These are phyloP conservation scores for Ochropacha duplaris DNA, from an alignment of 2,888 invertebrate species.

Conservation along the genomic window DNA sequence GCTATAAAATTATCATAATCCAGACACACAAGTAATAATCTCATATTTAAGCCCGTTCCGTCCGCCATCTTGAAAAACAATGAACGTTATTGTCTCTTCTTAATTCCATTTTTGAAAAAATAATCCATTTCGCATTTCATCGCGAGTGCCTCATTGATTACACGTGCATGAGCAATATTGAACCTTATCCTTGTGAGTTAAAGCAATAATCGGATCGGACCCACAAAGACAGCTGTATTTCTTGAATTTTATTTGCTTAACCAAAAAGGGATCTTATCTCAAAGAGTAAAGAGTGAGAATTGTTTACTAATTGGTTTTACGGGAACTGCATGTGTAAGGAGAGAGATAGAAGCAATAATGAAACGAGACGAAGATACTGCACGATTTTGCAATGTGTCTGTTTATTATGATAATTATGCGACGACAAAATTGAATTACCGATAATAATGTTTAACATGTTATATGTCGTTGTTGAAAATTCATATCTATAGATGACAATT, in stretches of 20 bases:
- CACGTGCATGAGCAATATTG: constrained; percentile 30
- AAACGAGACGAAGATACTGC: constrained; percentile 55
- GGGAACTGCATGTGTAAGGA: constrained; percentile 63
- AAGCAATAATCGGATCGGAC: constrained; percentile 38
- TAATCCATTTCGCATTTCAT: constrained; percentile 81
- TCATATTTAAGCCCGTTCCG: constrained; percentile 69
- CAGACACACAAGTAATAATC: constrained; percentile 70
- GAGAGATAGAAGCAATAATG: constrained; percentile 46
- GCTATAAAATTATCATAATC: constrained; percentile 75
- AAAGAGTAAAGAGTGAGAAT: constrained; percentile 51
- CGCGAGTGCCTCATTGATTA: constrained; percentile 72
- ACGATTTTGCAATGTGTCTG: constrained; percentile 67
- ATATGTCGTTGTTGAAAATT: neutral
- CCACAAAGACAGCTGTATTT: constrained; percentile 59
- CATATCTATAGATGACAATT: neutral
- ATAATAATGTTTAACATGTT: constrained; percentile 31
- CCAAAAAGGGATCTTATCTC: constrained; percentile 60
- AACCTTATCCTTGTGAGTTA: constrained; percentile 37
- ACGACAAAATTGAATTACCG: constrained; percentile 63
- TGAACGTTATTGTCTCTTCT: constrained; percentile 82
- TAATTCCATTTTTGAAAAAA: constrained; percentile 83
- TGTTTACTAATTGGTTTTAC: constrained; percentile 65
- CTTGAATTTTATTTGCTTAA: constrained; percentile 48
- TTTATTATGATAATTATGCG: constrained; percentile 72
- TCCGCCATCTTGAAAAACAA: constrained; percentile 81